Conservation (phyloP, 2,888 invertebrate genomes). For the Rhorus exstirpatorius region DNA sequence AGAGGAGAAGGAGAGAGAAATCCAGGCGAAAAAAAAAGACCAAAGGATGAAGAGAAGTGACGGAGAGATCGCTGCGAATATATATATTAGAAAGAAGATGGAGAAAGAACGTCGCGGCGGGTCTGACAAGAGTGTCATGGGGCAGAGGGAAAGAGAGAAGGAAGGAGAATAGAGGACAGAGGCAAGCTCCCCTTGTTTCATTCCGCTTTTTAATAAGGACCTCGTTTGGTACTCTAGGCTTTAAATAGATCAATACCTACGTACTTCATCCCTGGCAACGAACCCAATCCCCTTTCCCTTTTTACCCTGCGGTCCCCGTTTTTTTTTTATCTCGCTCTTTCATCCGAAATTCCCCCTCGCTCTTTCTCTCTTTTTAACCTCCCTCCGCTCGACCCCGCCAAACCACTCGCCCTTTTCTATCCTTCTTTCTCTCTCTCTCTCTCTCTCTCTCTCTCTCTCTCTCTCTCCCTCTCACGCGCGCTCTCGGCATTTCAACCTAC, state of each 20-base stretch:
- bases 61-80: slow-evolving; percentile 52
- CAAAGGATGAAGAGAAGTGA: slow-evolving; percentile 66
- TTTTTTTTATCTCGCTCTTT: slow-evolving; percentile 64
- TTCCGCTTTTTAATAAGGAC: slow-evolving; percentile 86
- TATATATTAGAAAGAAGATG: slow-evolving; percentile 23
- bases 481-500: slow-evolving; percentile 62
- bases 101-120: slow-evolving; percentile 30
- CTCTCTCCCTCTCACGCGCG: slow-evolving; percentile 62
- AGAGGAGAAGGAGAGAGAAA: slow-evolving; percentile 50
- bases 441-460: slow-evolving; percentile 65
- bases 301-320: slow-evolving; percentile 72
- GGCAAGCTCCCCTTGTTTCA: slow-evolving; percentile 83
- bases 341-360: slow-evolving; percentile 56
- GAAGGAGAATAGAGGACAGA: slow-evolving; percentile 63
- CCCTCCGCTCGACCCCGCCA: slow-evolving; percentile 46
- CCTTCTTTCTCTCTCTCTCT: slow-evolving; percentile 52
- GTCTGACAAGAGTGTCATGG: slow-evolving; percentile 28
- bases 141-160: slow-evolving; percentile 57
- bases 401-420: slow-evolving; percentile 65
- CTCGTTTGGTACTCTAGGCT: slow-evolving; percentile 86
- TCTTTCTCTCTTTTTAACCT: slow-evolving; percentile 66
- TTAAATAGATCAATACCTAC: slow-evolving; percentile 86
- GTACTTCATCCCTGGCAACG: slow-evolving; percentile 86
- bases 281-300: slow-evolving; percentile 80
- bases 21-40: slow-evolving; percentile 24